Conservation (phyloP, 2,113 vertebrate species). For the Hepsetus odoe region DNA sequence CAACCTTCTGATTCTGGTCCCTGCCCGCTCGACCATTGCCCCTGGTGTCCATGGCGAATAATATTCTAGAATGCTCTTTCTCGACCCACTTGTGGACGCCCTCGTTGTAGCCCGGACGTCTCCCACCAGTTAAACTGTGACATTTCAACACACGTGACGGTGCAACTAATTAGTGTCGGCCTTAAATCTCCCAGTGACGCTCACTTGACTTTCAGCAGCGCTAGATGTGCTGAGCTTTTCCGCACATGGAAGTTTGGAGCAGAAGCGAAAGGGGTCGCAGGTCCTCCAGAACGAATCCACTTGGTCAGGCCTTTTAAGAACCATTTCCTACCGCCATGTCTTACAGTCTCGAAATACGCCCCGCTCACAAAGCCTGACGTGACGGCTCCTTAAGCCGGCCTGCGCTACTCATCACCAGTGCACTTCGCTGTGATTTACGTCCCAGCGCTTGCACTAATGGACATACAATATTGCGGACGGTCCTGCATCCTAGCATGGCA, state of each 20-base stretch:
- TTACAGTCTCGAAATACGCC: constrained; percentile 56
- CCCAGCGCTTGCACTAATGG: constrained; percentile 16
- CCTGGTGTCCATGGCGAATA: too few relatives aligned
- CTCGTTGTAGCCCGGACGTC: too few relatives aligned
- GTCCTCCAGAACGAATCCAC: constrained; percentile 68
- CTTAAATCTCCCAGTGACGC: background rate
- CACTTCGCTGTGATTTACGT: constrained; percentile 37
- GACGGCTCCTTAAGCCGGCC: constrained; percentile 23
- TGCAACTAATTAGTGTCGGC: background rate
- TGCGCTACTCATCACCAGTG: constrained; percentile 35
- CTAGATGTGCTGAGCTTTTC: constrained; percentile 64
- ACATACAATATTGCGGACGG: constrained; percentile 26
- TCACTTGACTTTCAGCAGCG: constrained; percentile 25
- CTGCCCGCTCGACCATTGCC: too few relatives aligned
- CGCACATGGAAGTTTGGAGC: constrained; percentile 63
- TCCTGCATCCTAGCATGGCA: constrained; percentile 8
- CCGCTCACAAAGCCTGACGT: constrained; percentile 36
- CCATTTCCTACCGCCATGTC: constrained; percentile 60
- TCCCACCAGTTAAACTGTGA: too few relatives aligned
- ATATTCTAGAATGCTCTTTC: too few relatives aligned
- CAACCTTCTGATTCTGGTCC: too few relatives aligned
- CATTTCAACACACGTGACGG: too few relatives aligned
- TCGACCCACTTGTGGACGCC: too few relatives aligned
- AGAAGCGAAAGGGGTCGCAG: constrained; percentile 44
- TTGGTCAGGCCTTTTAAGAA: constrained; percentile 63